Evolutionary conservation across 1,140 invertebrate species (phyloP).

Genomic region (Magallana ariakensis): DNA sequence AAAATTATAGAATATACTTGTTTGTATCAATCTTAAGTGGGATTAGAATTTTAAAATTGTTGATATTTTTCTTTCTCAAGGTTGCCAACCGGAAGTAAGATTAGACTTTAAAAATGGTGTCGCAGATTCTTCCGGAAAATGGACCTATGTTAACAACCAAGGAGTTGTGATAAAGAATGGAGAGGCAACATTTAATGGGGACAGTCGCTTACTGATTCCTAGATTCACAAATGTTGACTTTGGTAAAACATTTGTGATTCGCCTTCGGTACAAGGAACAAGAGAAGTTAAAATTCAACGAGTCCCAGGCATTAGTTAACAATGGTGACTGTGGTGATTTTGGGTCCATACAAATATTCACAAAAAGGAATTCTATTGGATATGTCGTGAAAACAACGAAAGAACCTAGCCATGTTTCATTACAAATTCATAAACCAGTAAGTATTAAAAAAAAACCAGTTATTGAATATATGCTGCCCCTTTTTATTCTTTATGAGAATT

Average conservation of each 20-base stretch:
- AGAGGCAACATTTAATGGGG: constrained; percentile 48
- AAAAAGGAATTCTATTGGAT: constrained; percentile 23
- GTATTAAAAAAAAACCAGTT: background rate
- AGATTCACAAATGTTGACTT: constrained; percentile 57
- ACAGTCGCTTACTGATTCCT: constrained; percentile 46
- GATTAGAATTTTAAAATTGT: too few relatives aligned
- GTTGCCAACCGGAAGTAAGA: constrained; percentile 42
- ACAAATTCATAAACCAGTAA: constrained; percentile 43
- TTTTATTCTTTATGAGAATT: background rate
- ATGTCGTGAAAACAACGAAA: constrained; percentile 41
- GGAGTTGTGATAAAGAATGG: constrained; percentile 42
- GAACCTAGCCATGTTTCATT: constrained; percentile 14
- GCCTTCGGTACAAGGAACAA: constrained; percentile 48
- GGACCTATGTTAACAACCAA: constrained; percentile 47
- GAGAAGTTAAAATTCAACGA: background rate
- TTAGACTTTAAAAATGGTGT: constrained; percentile 44
- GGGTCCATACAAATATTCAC: constrained; percentile 47
- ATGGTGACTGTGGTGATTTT: constrained; percentile 53
- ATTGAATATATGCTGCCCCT: background rate
- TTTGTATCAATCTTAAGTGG: too few relatives aligned
- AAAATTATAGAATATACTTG: too few relatives aligned
- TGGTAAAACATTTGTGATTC: constrained; percentile 51
- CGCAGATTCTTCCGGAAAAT: constrained; percentile 49
- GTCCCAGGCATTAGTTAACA: constrained; percentile 48
- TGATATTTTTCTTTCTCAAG: constrained; percentile 28